Conservation (phyloP, 2,888 invertebrate species). For the Agrochola macilenta region DNA sequence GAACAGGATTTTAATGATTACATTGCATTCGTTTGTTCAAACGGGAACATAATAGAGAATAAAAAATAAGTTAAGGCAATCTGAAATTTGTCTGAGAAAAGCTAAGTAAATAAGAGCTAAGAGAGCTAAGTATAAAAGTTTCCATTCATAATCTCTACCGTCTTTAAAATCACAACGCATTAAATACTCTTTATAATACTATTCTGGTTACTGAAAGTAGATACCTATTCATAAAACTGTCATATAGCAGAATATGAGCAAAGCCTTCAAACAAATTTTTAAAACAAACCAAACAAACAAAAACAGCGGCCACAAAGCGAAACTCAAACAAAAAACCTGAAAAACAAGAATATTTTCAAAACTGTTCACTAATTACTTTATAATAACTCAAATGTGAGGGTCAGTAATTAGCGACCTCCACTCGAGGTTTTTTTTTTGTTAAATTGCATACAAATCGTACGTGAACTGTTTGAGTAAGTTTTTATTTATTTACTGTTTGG, state of each 20-base stretch:
- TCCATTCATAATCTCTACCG: background rate
- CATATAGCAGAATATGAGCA: background rate
- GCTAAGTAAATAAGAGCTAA: background rate
- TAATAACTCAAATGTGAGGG: conserved; percentile 62
- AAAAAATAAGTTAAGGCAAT: background rate
- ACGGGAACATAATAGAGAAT: too few species aligned
- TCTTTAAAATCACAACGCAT: background rate
- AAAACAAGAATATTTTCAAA: conserved; percentile 58
- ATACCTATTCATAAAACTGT: background rate
- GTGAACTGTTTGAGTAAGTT: conserved; percentile 10
- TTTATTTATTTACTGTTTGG: conserved; percentile 30
- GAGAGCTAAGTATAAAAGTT: too few species aligned
- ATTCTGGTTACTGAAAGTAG: background rate
- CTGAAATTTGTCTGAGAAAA: background rate
- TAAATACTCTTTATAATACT: background rate
- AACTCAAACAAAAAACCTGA: conserved; percentile 37
- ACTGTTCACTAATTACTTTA: conserved; percentile 66
- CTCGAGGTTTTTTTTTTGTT: conserved; percentile 37
- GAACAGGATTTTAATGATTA: conserved; percentile 1
- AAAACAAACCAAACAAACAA: conserved; percentile 27
- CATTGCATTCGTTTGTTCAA: background rate
- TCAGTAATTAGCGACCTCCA: conserved; percentile 60
- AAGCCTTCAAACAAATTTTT: conserved; percentile 8
- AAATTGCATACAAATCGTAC: conserved; percentile 30
- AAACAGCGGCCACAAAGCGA: conserved; percentile 45